Conservation (phyloP, 2,113 vertebrate genomes). For the Crotalus helleri region DNA sequence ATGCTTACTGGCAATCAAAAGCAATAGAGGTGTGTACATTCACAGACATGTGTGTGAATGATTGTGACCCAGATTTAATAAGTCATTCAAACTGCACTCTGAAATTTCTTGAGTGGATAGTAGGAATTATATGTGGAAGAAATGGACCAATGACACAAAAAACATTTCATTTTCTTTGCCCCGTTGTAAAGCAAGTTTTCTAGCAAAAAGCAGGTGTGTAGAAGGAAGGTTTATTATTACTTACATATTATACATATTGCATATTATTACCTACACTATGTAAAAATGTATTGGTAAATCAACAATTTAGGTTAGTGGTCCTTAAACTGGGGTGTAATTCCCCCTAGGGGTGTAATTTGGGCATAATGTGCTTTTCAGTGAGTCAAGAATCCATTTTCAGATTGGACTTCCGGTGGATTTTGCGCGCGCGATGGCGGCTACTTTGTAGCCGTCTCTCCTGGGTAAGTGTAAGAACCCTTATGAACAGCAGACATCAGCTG, state of each 20-base stretch:
- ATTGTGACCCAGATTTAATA: background rate
- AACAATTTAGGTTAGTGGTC: background rate
- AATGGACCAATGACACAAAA: background rate
- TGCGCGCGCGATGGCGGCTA: too few relatives aligned
- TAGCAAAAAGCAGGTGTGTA: background rate
- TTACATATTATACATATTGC: background rate
- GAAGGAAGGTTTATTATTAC: background rate
- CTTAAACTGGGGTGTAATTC: background rate
- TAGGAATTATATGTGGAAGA: background rate
- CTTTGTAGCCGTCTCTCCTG: too few relatives aligned
- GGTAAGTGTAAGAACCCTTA: too few relatives aligned
- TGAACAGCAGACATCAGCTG: too few relatives aligned
- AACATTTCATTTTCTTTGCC: background rate
- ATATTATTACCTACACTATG: background rate
- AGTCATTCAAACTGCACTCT: background rate
- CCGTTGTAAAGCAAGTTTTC: background rate
- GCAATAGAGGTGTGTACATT: background rate
- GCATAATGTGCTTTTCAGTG: background rate
- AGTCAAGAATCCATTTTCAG: background rate
- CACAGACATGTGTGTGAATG: background rate
- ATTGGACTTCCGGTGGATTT: too few relatives aligned
- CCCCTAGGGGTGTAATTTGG: background rate
- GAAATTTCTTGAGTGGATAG: background rate
- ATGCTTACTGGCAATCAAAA: background rate
- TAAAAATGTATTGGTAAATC: background rate